These are phyloP conservation scores for Tetrax tetrax DNA, from an alignment of 2,113 vertebrate genomes.

Conservation along the genomic window DNA sequence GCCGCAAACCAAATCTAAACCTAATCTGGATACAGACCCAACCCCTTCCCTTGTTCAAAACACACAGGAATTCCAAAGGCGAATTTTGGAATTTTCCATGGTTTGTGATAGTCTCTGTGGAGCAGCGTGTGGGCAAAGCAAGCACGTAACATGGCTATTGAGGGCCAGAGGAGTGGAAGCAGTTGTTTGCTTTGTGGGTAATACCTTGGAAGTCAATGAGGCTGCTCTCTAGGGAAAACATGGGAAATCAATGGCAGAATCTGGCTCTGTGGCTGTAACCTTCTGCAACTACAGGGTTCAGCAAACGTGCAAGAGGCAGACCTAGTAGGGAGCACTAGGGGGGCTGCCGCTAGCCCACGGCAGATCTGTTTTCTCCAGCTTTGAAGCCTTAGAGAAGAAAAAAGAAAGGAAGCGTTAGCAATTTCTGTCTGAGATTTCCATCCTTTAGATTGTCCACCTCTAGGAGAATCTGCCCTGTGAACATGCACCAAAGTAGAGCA, in stretches of 20 bases:
- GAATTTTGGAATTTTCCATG: conserved; percentile 56
- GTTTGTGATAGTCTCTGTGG: conserved; percentile 31
- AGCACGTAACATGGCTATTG: background rate
- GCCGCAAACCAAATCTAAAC: conserved; percentile 60
- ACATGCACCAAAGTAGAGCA: background rate
- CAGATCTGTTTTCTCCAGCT: background rate
- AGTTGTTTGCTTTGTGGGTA: conserved; percentile 19
- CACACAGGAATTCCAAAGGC: conserved; percentile 17
- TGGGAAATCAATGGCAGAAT: background rate
- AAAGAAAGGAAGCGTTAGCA: background rate
- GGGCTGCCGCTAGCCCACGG: background rate
- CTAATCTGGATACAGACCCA: background rate
- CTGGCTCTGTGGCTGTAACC: background rate
- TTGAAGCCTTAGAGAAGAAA: background rate
- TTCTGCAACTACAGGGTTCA: background rate
- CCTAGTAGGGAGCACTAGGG: background rate
- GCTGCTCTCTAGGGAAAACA: conserved; percentile 19
- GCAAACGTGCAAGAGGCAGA: background rate
- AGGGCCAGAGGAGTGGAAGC: background rate
- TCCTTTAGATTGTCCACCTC: background rate
- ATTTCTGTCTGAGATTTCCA: background rate
- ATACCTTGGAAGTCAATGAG: background rate
- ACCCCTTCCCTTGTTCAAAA: background rate
- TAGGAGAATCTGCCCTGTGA: background rate
- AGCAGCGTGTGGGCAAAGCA: conserved; percentile 1